Evolutionary conservation across 2,797 vertebrate species (phyloP).

Genomic region (Chelon auratus): DNA sequence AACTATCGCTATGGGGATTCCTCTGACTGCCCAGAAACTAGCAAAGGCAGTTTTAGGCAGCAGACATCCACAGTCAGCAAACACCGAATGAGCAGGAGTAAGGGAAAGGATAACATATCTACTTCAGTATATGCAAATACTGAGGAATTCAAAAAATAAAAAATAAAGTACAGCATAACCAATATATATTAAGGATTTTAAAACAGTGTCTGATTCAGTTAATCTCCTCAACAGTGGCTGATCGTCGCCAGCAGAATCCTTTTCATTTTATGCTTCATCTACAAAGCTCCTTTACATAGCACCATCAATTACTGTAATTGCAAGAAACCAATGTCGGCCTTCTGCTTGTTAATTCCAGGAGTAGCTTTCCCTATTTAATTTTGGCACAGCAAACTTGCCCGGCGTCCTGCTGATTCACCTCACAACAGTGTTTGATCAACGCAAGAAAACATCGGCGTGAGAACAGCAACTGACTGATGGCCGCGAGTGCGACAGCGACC

Average conservation of each 20-base stretch:
- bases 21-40: constrained; percentile 48
- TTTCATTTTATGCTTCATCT: constrained; percentile 21
- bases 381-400: constrained; percentile 22
- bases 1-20: constrained; percentile 53
- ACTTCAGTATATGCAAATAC: too few relatives aligned
- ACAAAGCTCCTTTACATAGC: constrained; percentile 12
- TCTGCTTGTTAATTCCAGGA: constrained; percentile 26
- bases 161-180: background rate
- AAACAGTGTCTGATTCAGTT: background rate
- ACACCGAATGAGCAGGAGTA: constrained; percentile 25
- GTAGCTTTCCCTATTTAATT: constrained; percentile 30
- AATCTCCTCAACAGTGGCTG: background rate
- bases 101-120: background rate
- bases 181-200: background rate
- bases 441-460: constrained; percentile 37
- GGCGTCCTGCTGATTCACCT: constrained; percentile 14
- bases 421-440: constrained; percentile 45
- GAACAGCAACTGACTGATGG: constrained; percentile 49
- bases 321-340: constrained; percentile 29
- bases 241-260: background rate
- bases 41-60: constrained; percentile 16
- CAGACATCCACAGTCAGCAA: constrained; percentile 39
- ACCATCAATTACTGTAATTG: constrained; percentile 37
- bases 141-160: background rate
- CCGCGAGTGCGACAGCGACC: constrained; percentile 32